A percentile compares a stretch with the other conserved stretches of the same genome.
These are phyloP conservation scores for Atlantisia rogersi DNA, from an alignment of 2,113 vertebrate genomes.

Conservation along the genomic window DNA sequence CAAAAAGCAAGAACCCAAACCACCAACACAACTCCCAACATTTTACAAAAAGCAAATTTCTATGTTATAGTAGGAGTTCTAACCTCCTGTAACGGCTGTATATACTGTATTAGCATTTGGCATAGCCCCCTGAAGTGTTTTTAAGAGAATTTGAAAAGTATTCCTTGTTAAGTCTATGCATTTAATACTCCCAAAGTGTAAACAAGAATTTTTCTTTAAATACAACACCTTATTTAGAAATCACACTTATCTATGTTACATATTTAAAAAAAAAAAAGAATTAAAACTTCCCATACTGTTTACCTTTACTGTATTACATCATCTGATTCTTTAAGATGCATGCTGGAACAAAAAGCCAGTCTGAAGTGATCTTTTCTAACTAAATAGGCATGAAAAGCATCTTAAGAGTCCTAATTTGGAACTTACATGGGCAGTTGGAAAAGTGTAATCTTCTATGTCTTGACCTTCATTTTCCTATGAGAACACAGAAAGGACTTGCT, in stretches of 20 bases:
- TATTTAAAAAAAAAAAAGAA: background rate
- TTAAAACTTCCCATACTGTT: background rate
- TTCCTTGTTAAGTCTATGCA: background rate
- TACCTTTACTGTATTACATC: background rate
- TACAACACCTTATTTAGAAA: background rate
- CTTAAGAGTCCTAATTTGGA: constrained; percentile 19
- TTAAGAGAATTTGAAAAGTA: background rate
- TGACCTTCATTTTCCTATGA: constrained; percentile 77
- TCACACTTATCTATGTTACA: background rate
- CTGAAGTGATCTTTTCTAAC: background rate
- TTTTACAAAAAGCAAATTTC: background rate
- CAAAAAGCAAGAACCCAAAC: background rate
- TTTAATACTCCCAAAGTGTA: background rate
- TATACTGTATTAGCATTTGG: background rate
- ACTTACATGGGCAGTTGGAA: constrained; percentile 76
- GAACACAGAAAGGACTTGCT: constrained; percentile 26
- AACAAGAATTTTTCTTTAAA: background rate
- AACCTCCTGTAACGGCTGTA: background rate
- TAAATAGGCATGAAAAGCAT: background rate
- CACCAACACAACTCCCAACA: rapidly evolving
- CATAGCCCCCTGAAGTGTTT: background rate
- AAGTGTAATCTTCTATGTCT: constrained; percentile 77
- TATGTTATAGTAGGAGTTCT: background rate
- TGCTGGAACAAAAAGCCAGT: background rate
- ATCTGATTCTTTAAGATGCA: background rate